Evolutionary conservation across 2,113 vertebrate species (phyloP).

Genomic region (Rattus rattus): DNA sequence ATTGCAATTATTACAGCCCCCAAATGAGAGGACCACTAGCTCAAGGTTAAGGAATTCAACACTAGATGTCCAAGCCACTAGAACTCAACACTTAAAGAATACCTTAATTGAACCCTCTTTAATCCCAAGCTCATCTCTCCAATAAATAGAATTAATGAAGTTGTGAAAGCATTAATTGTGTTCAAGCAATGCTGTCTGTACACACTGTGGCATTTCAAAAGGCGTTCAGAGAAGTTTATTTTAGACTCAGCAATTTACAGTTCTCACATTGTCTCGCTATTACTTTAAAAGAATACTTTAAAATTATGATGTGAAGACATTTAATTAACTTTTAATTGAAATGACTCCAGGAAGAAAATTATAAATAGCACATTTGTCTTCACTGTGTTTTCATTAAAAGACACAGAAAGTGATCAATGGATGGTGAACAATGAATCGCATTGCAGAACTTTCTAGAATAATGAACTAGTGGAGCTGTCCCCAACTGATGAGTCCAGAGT

Average conservation of each 20-base stretch:
- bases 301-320: constrained; percentile 75
- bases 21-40: background rate
- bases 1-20: background rate
- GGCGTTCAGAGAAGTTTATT: constrained; percentile 69
- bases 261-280: constrained; percentile 32
- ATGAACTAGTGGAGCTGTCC: background rate
- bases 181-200: constrained; percentile 41
- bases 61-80: background rate
- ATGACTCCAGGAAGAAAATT: constrained; percentile 75
- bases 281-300: constrained; percentile 67
- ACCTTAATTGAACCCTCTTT: background rate
- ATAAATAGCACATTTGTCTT: constrained; percentile 72
- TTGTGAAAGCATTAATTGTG: constrained; percentile 23
- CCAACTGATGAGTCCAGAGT: background rate
- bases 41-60: background rate
- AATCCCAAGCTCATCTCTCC: constrained; percentile 23
- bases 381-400: constrained; percentile 62
- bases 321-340: constrained; percentile 80
- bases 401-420: background rate
- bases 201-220: constrained; percentile 64
- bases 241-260: constrained; percentile 67
- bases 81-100: background rate
- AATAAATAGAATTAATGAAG: constrained; percentile 64
- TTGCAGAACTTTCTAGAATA: background rate
- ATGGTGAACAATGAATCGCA: background rate